Evolutionary conservation across 1,140 invertebrate genomes (phyloP), one percentile per base, ranked within the genome.

Genomic region (Hyposmocoma kahamanoa): DNA sequence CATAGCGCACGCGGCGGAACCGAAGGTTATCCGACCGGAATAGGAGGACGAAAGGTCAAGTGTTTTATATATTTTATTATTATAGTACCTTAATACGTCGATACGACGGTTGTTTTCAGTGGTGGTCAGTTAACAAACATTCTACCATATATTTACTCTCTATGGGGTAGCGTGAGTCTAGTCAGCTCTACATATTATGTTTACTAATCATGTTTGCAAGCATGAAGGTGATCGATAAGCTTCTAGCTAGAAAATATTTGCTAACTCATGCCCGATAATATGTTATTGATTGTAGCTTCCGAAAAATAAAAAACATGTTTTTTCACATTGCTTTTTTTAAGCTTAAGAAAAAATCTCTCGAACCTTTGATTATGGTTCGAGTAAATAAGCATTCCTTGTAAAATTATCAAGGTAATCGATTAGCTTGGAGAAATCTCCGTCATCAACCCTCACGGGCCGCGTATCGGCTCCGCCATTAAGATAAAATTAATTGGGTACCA

Each of bases 401-500:
- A 61, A 62, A 52, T 64, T 67, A 67, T 62, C 60, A 43, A 50
- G 52, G 55, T 52, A 65, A 80, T 77, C 77, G 67, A 76, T 76
- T 76, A 72, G 57, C 57, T 59, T 30, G 53, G 59, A 61, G 67
- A 69, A 62, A 65, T 59, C 63, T 62, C 60, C 56, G 67, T 68
- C 66, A 67, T 63, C 57, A 60, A 60, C 50, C 43, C 24, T 8
- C 32, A 1, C 13, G n/a, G n/a, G n/a, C n/a, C n/a, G n/a, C 32
- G 10, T 17, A 36, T 2, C 32, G 10, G 18, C 5, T 26, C 15
- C 6, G 32, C 10, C 67, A 76, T 79, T 78, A 81, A 81, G 80
- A 77, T 72, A 80, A 79, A 79, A 74, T 84, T 77, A 76, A 82
- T 82, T 79, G 71, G 65, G 56, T 59, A 53, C 70, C 70, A 71